Evolutionary conservation across 2,797 vertebrate genomes (phyloP), one percentile per base, ranked within the genome.

Genomic region (Pipistrellus kuhlii): DNA sequence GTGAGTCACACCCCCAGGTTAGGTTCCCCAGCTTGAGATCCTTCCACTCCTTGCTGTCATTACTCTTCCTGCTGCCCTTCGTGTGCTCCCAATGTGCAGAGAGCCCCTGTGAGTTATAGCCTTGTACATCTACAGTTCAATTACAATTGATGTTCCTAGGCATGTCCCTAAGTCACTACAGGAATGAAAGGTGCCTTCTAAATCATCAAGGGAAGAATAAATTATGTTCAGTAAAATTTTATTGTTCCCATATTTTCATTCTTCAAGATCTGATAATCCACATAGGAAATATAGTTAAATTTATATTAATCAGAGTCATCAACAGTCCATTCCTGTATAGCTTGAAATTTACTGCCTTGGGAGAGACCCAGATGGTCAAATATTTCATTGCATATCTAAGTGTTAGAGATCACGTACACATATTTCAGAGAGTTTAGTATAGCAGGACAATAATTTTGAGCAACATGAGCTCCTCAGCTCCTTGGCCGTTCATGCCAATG

Each of bases 131-230:
- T 11, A 5, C 71, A 93, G 69, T 86, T 94, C 90, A 81, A 46
- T 94, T 92, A 69, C 96, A 93, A 97, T 95, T 92, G 85, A 96
- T 96, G 94, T 92, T 90, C 94, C 32, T 8, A 51, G 89, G 35
- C 90, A 90, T 93, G 82, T 95, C 88, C 92, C 88, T 92, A 86
- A 96, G 95, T 95, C 71, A 95, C 92, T 57, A 9, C n/a, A 80
- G 93, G 94, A 97, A 85, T 80, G 90, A 96, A 96, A 90, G 94
- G 90, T 95, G 82, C 44, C 92, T 85, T 95, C 92, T 97, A 95
- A 97, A 96, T 97, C 93, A 95, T 95, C 83, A 92, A 94, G 68
- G 85, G 94, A 85, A 92, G 53, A 77, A 86, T 97, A 93, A 96
- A 97, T 96, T 94, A 95, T 92, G 78, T 93, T 92, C 90, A 53